Conservation (phyloP, 2,888 invertebrate species). For the Rapana venosa region DNA sequence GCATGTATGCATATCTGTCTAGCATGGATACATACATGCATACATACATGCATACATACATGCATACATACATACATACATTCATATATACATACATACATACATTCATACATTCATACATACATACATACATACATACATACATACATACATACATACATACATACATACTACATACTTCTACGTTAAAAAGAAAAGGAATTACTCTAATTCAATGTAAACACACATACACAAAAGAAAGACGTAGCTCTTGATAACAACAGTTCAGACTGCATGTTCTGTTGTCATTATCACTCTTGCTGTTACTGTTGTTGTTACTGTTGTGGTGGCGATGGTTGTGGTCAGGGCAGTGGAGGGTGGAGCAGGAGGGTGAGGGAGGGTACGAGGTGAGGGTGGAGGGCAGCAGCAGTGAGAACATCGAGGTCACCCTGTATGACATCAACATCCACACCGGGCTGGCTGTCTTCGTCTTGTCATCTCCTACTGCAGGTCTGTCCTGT, state of each 20-base stretch:
- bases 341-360: background rate
- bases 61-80: too few relatives aligned
- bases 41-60: too few relatives aligned
- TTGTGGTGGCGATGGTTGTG: background rate
- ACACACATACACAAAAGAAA: background rate
- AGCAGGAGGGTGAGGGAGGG: background rate
- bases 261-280: too few relatives aligned
- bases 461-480: background rate
- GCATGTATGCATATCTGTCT: too few relatives aligned
- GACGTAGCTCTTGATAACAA: background rate
- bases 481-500: conserved; percentile 16
- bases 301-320: too few relatives aligned
- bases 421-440: conserved; percentile 12
- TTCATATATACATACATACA: too few relatives aligned
- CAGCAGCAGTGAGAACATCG: background rate
- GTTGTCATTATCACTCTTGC: too few relatives aligned
- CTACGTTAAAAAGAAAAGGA: too few relatives aligned
- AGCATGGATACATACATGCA: too few relatives aligned
- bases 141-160: conserved; percentile 6
- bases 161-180: background rate
- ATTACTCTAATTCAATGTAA: background rate
- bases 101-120: too few relatives aligned
- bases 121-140: too few relatives aligned
- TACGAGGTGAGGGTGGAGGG: conserved; percentile 17
- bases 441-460: background rate